Base-by-base conservation (phyloP, 2,113 vertebrate genomes). In the Rhipidura dahli region DNA sequence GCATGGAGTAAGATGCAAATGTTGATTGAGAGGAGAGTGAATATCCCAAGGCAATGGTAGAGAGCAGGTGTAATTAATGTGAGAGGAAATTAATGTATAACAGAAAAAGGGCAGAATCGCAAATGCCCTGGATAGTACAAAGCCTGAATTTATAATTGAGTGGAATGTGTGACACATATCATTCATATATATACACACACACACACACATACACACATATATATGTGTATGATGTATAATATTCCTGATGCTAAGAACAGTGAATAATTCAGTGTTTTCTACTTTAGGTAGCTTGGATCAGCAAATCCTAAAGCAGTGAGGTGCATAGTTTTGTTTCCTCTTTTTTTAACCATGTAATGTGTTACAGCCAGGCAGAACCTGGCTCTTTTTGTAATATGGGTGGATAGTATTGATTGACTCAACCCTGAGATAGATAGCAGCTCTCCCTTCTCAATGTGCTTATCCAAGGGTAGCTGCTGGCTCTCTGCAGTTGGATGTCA, bases 201-300 rank as follows among this genome's bases (percentile, higher is more conserved):
- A n/a, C n/a, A n/a, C n/a, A n/a, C n/a, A n/a, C n/a, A 30, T 17
- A 19, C 5, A 37, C 0, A 10, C 1, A 1, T 8, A 15, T 22
- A 2, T 33, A 4, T 27, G 3, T 53, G 17, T 40, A 22, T 47
- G 37, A 49, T 76, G 15, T 49, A 12, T 51, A 75, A 26, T 49
- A 11, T 10, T 76, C 53, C n/a, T 23, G 49, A 2, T 45, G 81
- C 59, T 61, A 69, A 75, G 28, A 66, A 65, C 11, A 65, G 49
- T 30, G 13, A 71, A 33, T 89, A 81, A 83, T 65, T 57, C 13
- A 40, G 33, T 50, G 24, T 39, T 50, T 87, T 85, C 35, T 83
- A 9, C 27, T 78, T 93, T 39, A 11, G 11, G 6, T 26, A 56
- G 31, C 51, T 60, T 56, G 33, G 49, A 39, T 84, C 31, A 84